Base-by-base conservation (phyloP, 37 sponge, comb jelly and placozoan species). In the Eunapius fragilis region DNA sequence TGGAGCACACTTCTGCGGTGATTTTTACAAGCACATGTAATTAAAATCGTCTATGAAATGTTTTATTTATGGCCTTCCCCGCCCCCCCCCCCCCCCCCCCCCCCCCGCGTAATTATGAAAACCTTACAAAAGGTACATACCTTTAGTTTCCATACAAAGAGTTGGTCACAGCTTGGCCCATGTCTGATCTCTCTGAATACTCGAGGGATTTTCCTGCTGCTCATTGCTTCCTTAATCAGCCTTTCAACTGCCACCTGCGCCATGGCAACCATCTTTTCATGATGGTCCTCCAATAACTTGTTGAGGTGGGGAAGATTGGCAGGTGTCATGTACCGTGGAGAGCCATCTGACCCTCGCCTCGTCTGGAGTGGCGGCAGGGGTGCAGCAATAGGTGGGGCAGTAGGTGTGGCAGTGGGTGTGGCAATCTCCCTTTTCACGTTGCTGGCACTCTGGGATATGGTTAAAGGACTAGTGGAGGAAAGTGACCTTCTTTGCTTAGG, bases 251-350 rank as follows among this genome's bases (percentile, higher is more conserved):
- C 69, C 77, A 27, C 69, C 49, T 69, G 72, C 3, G 75, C 92
- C 28, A 49, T 19, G 11, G 76, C 70, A 23, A 26, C 28, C 72
- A 74, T 50, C 50, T 77, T 85, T 50, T 68, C 45, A 10, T 81
- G 72, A n/a, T 84, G 45, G 1, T 80, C 34, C 37, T 72, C 76
- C 41, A 71, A 37, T 28, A 88, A 58, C 74, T 80, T 68, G 28
- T 74, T 85, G 58, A 92, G 76, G 72, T 87, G 87, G 22, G 81
- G 75, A 12, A 78, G 45, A 67, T 81, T 83, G 13, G 88, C 88
- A 19, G 81, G 84, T 71, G 84, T 84, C 85, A 92, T 85, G 69
- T 81, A 92, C 7, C 7, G 25, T 27, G 28, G 31, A 28, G 47
- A 50, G 7, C 50, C 26, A 24, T 80, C 67, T 26, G 80, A 48